phyloP scores from a whole-genome alignment of 2,113 vertebrate species.

The Mastomys coucha region DNA sequence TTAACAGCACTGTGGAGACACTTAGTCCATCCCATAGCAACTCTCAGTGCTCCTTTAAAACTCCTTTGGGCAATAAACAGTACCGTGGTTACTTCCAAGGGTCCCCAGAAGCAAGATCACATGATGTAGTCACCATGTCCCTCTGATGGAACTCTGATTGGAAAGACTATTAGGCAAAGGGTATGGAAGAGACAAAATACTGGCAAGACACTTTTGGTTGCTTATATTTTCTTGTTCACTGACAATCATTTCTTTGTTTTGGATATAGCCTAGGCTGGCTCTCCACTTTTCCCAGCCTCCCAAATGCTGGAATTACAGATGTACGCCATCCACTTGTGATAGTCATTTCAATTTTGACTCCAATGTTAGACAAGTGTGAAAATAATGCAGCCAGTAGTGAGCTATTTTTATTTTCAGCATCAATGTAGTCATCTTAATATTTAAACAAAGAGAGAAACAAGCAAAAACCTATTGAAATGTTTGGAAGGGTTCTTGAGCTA shows the following conservation, averaged over 20 bases:
- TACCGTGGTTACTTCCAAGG: background rate
- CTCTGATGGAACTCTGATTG: background rate
- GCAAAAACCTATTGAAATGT: background rate
- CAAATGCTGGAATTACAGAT: background rate
- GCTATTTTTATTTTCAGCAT: background rate
- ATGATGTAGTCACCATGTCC: background rate
- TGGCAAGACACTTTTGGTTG: background rate
- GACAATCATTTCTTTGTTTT: background rate
- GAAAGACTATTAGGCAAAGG: background rate
- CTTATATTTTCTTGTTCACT: slow-evolving; percentile 27
- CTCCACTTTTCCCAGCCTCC: background rate
- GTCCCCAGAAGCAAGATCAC: background rate
- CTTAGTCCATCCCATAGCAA: background rate
- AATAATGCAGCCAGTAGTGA: background rate
- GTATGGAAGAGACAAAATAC: background rate
- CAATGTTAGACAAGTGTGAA: background rate
- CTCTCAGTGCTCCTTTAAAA: background rate
- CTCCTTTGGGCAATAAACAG: background rate
- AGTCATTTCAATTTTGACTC: slow-evolving; percentile 29
- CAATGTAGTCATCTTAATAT: background rate
- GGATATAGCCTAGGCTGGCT: background rate
- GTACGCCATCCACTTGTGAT: no score
- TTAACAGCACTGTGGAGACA: background rate
- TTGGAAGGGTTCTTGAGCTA: slow-evolving; percentile 13
- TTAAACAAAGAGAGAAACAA: background rate